A percentile compares a stretch with the other conserved stretches of the same genome.
Evolutionary conservation across 2,113 vertebrate genomes (phyloP).

Genomic region (Microcebus tavaratra): DNA sequence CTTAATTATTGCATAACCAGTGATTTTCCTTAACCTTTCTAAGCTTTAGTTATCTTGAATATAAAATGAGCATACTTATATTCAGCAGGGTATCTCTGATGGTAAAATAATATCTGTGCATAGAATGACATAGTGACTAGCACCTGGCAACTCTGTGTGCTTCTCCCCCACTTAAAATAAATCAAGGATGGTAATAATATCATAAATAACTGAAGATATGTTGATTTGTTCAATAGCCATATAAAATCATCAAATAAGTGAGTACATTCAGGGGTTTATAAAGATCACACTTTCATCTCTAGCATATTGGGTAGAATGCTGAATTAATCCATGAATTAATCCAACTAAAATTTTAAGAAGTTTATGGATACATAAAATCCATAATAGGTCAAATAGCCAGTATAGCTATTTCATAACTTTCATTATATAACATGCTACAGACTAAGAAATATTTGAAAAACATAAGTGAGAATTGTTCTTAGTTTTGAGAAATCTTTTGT

Average conservation of each 20-base stretch:
- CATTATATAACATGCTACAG: background rate
- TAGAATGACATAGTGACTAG: background rate
- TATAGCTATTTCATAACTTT: background rate
- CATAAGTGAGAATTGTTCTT: background rate
- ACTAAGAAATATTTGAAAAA: background rate
- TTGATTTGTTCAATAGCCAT: background rate
- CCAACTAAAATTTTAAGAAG: background rate
- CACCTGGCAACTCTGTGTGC: background rate
- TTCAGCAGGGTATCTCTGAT: background rate
- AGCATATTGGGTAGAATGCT: background rate
- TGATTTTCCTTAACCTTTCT: background rate
- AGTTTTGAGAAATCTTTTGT: background rate
- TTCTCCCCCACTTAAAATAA: background rate
- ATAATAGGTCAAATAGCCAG: background rate
- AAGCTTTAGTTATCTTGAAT: background rate
- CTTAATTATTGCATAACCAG: background rate
- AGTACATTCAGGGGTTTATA: background rate
- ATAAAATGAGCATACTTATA: background rate
- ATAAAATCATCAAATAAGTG: background rate
- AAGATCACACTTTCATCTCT: background rate
- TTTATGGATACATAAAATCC: background rate
- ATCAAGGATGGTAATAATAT: background rate
- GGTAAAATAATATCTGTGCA: background rate
- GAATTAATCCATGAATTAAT: background rate
- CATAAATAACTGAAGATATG: background rate